Conservation (phyloP, 2,797 vertebrate genomes). For the Tokudaia muenninki region DNA sequence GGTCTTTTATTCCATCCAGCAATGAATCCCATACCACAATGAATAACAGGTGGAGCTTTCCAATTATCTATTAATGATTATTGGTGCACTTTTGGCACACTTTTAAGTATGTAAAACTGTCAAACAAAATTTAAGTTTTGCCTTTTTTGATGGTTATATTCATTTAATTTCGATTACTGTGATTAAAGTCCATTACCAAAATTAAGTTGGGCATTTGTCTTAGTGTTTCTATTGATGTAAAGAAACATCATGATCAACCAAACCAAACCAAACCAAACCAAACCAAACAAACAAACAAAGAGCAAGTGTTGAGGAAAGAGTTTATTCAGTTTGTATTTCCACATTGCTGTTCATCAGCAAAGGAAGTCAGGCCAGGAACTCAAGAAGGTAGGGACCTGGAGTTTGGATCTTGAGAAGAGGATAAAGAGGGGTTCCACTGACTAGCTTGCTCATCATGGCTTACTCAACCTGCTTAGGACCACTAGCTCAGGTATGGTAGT, state of each 20-base stretch:
- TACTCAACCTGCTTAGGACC: not conserved
- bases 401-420: not conserved
- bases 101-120: not conserved
- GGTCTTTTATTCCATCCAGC: not conserved
- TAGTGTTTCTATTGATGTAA: not conserved
- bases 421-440: not conserved
- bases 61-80: not conserved
- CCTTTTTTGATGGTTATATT: not conserved
- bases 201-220: not conserved
- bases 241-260: not conserved
- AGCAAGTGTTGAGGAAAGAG: not conserved
- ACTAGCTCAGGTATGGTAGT: not conserved
- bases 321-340: not conserved
- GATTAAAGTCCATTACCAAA: not conserved
- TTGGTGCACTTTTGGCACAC: not conserved
- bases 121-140: not conserved
- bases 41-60: not conserved
- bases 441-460: not conserved
- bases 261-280: not conserved
- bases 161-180: not conserved
- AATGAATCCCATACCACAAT: not conserved
- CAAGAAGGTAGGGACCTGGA: not conserved
- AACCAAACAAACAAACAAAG: not conserved
- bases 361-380: not conserved
- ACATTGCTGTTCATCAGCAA: not conserved